phyloP scores from a whole-genome alignment of 1,140 invertebrate species.

The Formica selysi region DNA sequence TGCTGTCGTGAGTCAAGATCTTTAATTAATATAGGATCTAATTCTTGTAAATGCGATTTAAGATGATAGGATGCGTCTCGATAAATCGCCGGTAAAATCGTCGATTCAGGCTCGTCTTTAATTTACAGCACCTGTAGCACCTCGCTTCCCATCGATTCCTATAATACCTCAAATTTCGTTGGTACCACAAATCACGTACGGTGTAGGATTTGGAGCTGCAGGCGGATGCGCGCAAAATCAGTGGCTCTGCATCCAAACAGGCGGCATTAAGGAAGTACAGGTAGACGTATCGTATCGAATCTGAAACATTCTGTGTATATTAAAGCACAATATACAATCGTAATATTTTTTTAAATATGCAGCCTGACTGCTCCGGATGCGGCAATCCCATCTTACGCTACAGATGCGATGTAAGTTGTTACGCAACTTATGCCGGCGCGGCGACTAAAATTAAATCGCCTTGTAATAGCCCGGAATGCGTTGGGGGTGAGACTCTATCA shows the following conservation, averaged over 20 bases:
- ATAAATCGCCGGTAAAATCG: background rate
- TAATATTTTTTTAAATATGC: background rate
- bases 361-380: constrained; percentile 78
- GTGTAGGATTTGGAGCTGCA: constrained; percentile 68
- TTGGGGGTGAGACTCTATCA: constrained; percentile 61
- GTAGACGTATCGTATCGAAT: background rate
- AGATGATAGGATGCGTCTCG: background rate
- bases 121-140: background rate
- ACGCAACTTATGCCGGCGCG: background rate
- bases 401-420: constrained; percentile 56
- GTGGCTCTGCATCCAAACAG: constrained; percentile 75
- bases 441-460: background rate
- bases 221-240: constrained; percentile 60
- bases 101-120: background rate
- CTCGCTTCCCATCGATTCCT: constrained; percentile 9
- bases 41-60: background rate
- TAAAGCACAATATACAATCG: background rate
- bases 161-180: constrained; percentile 56
- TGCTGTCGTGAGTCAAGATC: constrained; percentile 52
- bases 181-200: constrained; percentile 79
- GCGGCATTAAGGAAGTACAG: background rate
- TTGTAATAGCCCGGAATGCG: constrained; percentile 58
- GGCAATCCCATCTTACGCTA: constrained; percentile 65
- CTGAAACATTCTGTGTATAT: constrained; percentile 1
- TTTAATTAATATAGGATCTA: background rate